Evolutionary conservation across 2,113 vertebrate species (phyloP).

Genomic region (Pituophis catenifer): DNA sequence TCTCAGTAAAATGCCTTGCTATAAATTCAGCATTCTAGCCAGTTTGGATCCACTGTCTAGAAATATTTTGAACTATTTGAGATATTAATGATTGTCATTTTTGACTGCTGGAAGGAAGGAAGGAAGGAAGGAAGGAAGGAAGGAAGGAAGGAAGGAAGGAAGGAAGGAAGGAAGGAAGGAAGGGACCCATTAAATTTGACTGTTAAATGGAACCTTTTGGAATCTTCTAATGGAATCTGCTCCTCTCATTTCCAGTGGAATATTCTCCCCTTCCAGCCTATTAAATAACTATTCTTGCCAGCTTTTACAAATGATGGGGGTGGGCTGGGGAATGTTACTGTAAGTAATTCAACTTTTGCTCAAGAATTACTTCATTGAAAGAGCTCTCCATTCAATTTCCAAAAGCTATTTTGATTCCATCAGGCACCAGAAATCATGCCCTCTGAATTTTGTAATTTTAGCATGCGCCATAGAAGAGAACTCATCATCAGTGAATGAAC

Average conservation of each 20-base stretch:
- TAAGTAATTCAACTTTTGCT: constrained; percentile 16
- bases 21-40: neutral
- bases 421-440: constrained; percentile 51
- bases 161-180: no score
- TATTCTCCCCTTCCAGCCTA: neutral
- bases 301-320: neutral
- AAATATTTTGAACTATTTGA: neutral
- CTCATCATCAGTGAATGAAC: constrained; percentile 54
- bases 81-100: neutral
- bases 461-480: constrained; percentile 42
- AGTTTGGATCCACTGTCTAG: neutral
- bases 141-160: no score
- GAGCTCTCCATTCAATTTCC: constrained; percentile 30
- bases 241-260: neutral
- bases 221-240: neutral
- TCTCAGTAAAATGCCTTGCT: neutral
- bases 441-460: constrained; percentile 55
- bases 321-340: neutral
- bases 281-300: neutral
- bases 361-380: constrained; percentile 30
- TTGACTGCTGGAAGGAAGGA: neutral
- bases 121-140: neutral
- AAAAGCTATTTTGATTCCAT: constrained; percentile 52
- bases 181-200: neutral
- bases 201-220: neutral